Evolutionary conservation across 2,797 vertebrate genomes (phyloP).

Genomic region (Acanthurus lineatus): DNA sequence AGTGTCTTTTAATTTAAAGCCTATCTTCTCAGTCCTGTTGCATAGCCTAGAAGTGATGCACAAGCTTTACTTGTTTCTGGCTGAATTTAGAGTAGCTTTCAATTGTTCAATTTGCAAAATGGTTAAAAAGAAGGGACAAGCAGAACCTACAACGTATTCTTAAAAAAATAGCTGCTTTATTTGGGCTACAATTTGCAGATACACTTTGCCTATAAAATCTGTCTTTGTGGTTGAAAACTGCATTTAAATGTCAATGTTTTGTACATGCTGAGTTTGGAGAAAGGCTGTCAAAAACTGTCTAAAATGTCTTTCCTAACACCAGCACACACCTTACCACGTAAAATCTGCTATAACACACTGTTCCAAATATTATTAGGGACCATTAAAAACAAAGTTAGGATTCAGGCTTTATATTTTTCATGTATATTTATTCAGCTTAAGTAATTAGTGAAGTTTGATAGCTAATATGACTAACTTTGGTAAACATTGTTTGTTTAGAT

Average conservation of each 20-base stretch:
- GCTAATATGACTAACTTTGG: not conserved
- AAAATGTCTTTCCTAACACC: constrained; percentile 2
- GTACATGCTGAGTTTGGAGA: constrained; percentile 22
- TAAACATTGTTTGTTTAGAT: not conserved
- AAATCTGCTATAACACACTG: not conserved
- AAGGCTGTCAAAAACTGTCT: constrained; percentile 14
- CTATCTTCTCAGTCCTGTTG: not conserved
- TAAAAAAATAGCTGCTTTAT: constrained; percentile 1
- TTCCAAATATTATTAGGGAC: constrained; percentile 2
- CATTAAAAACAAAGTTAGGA: not conserved
- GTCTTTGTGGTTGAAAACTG: constrained; percentile 17
- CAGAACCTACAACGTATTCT: not conserved
- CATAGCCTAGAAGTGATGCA: not conserved
- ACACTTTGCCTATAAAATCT: not conserved
- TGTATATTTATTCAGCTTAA: not conserved
- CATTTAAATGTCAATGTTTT: constrained; percentile 27
- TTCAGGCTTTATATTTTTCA: not conserved
- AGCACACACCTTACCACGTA: not conserved
- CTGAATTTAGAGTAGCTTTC: not conserved
- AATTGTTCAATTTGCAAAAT: not conserved
- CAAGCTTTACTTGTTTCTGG: not conserved
- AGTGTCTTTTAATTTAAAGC: not conserved
- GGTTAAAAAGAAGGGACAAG: not conserved
- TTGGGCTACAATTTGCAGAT: constrained; percentile 10
- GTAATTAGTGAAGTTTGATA: not conserved